Evolutionary conservation across 2,113 vertebrate species (phyloP).

Genomic region (Pantherophis guttatus): DNA sequence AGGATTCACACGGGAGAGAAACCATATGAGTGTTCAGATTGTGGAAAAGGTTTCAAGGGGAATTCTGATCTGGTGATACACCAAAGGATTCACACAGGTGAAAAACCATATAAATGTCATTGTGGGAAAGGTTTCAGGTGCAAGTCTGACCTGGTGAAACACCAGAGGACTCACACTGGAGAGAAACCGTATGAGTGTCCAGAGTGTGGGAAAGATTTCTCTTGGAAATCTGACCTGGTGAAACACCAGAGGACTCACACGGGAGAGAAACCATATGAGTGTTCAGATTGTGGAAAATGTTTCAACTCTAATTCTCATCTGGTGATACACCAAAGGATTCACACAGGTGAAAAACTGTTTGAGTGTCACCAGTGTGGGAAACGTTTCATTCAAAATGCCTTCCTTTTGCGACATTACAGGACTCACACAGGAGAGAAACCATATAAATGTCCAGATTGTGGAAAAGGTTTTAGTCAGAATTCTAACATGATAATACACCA

Average conservation of each 20-base stretch:
- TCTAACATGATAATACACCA: too few species aligned
- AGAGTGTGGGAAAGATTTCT: too few species aligned
- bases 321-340: not conserved
- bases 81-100: not conserved
- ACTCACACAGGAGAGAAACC: not conserved
- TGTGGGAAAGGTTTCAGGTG: not conserved
- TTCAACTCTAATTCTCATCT: not conserved
- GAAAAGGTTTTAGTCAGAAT: too few species aligned
- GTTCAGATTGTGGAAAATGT: not conserved
- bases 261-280: not conserved
- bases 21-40: too few species aligned
- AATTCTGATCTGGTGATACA: too few species aligned
- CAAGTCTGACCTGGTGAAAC: not conserved
- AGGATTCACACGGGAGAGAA: too few species aligned
- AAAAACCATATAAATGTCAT: not conserved
- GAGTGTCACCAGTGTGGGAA: not conserved
- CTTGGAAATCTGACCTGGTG: not conserved
- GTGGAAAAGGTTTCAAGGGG: too few species aligned
- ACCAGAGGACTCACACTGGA: not conserved
- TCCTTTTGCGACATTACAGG: not conserved
- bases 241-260: not conserved
- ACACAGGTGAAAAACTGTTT: not conserved
- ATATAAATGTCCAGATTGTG: not conserved
- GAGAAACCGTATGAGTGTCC: not conserved
- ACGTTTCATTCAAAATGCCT: not conserved